A percentile compares a stretch with the other conserved stretches of the same genome.
Evolutionary conservation across 2,797 vertebrate genomes (phyloP).

Genomic region (Apodemus agrarius): DNA sequence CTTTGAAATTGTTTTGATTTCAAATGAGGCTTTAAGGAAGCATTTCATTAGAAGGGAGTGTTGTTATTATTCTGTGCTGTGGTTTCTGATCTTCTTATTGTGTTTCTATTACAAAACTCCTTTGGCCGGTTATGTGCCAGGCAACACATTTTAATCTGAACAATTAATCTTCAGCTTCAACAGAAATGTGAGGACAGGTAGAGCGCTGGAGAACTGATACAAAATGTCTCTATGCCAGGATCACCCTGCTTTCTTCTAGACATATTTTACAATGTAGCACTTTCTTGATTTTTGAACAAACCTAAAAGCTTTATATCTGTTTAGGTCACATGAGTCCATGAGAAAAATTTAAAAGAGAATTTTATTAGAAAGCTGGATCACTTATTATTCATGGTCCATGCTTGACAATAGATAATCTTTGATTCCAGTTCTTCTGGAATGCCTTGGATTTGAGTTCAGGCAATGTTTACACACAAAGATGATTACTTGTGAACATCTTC

Average conservation of each 20-base stretch:
- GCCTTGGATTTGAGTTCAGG: constrained; percentile 86
- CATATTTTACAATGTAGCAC: background rate
- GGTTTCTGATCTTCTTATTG: constrained; percentile 58
- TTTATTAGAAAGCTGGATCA: constrained; percentile 59
- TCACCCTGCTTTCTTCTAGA: background rate
- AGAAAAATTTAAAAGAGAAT: background rate
- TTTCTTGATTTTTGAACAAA: background rate
- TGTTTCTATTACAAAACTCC: constrained; percentile 33
- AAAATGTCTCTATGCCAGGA: background rate
- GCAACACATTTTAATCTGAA: constrained; percentile 34
- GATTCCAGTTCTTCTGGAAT: constrained; percentile 86
- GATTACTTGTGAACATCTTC: constrained; percentile 85
- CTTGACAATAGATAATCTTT: constrained; percentile 84
- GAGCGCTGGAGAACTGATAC: background rate
- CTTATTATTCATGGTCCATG: constrained; percentile 79
- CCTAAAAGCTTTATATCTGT: background rate
- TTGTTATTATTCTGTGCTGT: constrained; percentile 24
- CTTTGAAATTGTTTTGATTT: constrained; percentile 62
- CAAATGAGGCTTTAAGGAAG: constrained; percentile 69
- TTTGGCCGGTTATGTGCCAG: constrained; percentile 40
- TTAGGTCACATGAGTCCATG: background rate
- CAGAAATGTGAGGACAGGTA: background rate
- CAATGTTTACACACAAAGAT: constrained; percentile 84
- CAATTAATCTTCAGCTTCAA: constrained; percentile 20
- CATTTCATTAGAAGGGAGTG: constrained; percentile 58